A percentile compares a stretch with the other conserved stretches of the same genome.
Conservation (phyloP, 2,113 vertebrate species). For the Ursus arctos region DNA sequence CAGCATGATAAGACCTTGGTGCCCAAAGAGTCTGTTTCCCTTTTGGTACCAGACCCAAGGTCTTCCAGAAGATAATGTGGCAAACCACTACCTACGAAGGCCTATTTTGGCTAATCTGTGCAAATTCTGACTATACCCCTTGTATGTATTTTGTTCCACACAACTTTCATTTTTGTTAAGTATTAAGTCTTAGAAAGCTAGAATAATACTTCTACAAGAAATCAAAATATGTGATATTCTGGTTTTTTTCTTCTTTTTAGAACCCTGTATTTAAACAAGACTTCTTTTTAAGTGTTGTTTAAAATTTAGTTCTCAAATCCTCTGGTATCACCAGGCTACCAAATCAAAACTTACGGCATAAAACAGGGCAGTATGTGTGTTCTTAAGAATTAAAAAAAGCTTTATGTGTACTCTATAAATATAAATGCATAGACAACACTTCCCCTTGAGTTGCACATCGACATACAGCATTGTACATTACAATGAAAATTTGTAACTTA, state of each 20-base stretch:
- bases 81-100: constrained; percentile 50
- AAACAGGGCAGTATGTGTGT: constrained; percentile 69
- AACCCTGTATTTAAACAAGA: constrained; percentile 82
- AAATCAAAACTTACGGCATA: constrained; percentile 56
- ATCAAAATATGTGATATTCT: constrained; percentile 53
- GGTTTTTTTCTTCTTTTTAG: constrained; percentile 81
- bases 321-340: constrained; percentile 46
- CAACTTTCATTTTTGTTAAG: not conserved
- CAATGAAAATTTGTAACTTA: constrained; percentile 79
- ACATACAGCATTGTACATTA: constrained; percentile 81
- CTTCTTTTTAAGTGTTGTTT: constrained; percentile 73
- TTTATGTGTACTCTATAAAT: constrained; percentile 68
- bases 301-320: constrained; percentile 63
- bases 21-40: constrained; percentile 47
- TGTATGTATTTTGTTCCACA: not conserved
- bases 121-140: not conserved
- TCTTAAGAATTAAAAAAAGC: constrained; percentile 56
- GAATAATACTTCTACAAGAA: constrained; percentile 51
- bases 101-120: constrained; percentile 30
- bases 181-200: constrained; percentile 52
- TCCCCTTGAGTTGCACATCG: constrained; percentile 72
- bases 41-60: constrained; percentile 21
- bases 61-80: constrained; percentile 24
- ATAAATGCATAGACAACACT: constrained; percentile 67
- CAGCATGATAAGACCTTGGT: not conserved